These are phyloP conservation scores for Anniella stebbinsi DNA, from an alignment of 2,797 vertebrate genomes.

Conservation along the genomic window DNA sequence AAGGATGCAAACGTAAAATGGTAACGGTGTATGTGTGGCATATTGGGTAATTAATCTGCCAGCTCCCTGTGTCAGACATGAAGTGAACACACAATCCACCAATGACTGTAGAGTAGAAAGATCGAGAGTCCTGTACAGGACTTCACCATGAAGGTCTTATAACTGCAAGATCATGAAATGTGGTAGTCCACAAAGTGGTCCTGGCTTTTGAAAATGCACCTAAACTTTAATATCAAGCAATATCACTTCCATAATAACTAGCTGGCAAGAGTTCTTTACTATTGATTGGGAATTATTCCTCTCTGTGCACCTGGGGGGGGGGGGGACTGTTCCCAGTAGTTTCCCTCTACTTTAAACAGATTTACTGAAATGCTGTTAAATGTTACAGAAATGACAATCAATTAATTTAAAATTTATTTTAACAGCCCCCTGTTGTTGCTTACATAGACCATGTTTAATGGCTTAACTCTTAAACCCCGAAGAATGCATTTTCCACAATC, in stretches of 20 bases:
- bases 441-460: slow-evolving; percentile 49
- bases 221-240: slow-evolving; percentile 68
- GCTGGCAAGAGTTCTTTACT: slow-evolving; percentile 60
- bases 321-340: slow-evolving; percentile 20
- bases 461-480: slow-evolving; percentile 49
- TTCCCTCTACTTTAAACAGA: slow-evolving; percentile 54
- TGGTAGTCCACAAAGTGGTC: slow-evolving; percentile 65
- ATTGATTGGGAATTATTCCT: slow-evolving; percentile 53
- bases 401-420: slow-evolving; percentile 66
- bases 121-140: background rate
- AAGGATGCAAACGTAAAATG: slow-evolving; percentile 12
- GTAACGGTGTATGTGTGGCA: slow-evolving; percentile 1
- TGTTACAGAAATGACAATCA: slow-evolving; percentile 68
- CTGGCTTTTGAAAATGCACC: slow-evolving; percentile 49
- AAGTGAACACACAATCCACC: slow-evolving; percentile 31
- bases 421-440: slow-evolving; percentile 55
- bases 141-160: slow-evolving; percentile 34
- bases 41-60: background rate
- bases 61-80: background rate
- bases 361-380: slow-evolving; percentile 61
- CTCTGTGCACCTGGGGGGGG: background rate
- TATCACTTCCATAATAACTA: slow-evolving; percentile 65
- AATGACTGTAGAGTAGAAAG: background rate
- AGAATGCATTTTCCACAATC: slow-evolving; percentile 40
- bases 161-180: slow-evolving; percentile 61